Evolutionary conservation across 92 coral and sea anemone species (phyloP), one percentile per base, ranked within the genome.

Genomic region (Bergia puertoricense): DNA sequence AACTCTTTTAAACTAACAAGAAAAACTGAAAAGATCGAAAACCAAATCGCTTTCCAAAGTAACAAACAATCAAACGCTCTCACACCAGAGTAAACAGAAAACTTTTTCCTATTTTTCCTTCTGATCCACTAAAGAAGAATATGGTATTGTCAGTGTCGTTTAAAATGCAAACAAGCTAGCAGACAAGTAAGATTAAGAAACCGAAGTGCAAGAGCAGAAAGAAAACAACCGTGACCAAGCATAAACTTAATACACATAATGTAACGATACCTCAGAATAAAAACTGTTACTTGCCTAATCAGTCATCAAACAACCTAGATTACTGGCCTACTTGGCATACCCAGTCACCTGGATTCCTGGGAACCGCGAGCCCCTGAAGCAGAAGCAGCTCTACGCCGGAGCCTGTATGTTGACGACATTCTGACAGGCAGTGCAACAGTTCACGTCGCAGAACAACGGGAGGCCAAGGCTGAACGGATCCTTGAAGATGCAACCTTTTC

Each of bases 351-450:
- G 30, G 30, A 30, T 30, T 30, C 30, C 30, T 30, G 30, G 30
- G 30, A 30, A 30, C 30, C 30, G 30, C 30, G 30, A 30, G 30
- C 30, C 30, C 30, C 30, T 30, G 30, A 30, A 30, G 30, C 30
- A 30, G 91, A 73, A 42, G 50, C 77, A 40, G 89, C 79, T 65
- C 78, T 86, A 43, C 41, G 16, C 48, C 50, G 76, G 65, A 88
- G 89, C 81, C 88, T 91, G 80, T 93, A 93, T 75, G 94, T 93
- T 0, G 94, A 93, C 30, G 30, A 30, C 30, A 30, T 30, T 30
- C 30, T 30, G 30, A 30, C 30, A 30, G 30, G 30, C 30, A 30
- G 30, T 30, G 30, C 30, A 30, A 30, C 30, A 30, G 30, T 30
- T 30, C 30, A 30, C 30, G 30, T 30, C 30, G 30, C 30, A 30